phyloP scores from a whole-genome alignment of 2,113 vertebrate species.

The Laticauda laticaudata region DNA sequence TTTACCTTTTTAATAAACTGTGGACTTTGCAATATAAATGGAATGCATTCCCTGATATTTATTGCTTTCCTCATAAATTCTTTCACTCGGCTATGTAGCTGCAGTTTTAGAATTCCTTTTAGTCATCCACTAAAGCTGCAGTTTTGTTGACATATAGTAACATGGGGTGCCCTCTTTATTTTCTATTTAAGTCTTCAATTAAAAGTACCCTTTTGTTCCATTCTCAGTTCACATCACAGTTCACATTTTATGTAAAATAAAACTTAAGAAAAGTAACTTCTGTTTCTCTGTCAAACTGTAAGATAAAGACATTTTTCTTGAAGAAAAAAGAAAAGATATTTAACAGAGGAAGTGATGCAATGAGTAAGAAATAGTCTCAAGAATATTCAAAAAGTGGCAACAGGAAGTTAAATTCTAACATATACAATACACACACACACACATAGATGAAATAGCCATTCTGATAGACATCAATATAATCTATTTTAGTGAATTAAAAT shows the following conservation, averaged over 20 bases:
- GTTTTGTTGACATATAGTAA: conserved; percentile 53
- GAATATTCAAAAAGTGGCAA: conserved; percentile 31
- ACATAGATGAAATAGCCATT: background rate
- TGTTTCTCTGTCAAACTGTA: conserved; percentile 57
- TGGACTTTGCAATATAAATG: conserved; percentile 1
- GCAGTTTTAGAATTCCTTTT: conserved; percentile 45
- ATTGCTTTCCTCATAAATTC: conserved; percentile 17
- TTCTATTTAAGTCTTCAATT: conserved; percentile 64
- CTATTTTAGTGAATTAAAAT: background rate
- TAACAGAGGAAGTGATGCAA: conserved; percentile 36
- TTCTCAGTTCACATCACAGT: conserved; percentile 37
- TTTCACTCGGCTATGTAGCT: conserved; percentile 37
- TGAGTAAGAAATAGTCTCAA: conserved; percentile 17
- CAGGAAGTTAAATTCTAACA: conserved; percentile 43
- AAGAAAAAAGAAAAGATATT: conserved; percentile 37
- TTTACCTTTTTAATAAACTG: background rate
- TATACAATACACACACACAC: background rate
- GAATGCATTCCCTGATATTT: background rate
- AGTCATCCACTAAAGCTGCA: conserved; percentile 47
- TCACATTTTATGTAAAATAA: conserved; percentile 47
- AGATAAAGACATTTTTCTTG: conserved; percentile 47
- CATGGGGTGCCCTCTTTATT: conserved; percentile 54
- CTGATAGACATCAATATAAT: conserved; percentile 13
- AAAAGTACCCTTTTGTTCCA: conserved; percentile 61
- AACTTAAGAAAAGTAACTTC: conserved; percentile 56